Percentiles rank a stretch among this genome's conserved stretches.
Conservation (phyloP, 1,140 invertebrate genomes). For the Tigriopus japonicus region DNA sequence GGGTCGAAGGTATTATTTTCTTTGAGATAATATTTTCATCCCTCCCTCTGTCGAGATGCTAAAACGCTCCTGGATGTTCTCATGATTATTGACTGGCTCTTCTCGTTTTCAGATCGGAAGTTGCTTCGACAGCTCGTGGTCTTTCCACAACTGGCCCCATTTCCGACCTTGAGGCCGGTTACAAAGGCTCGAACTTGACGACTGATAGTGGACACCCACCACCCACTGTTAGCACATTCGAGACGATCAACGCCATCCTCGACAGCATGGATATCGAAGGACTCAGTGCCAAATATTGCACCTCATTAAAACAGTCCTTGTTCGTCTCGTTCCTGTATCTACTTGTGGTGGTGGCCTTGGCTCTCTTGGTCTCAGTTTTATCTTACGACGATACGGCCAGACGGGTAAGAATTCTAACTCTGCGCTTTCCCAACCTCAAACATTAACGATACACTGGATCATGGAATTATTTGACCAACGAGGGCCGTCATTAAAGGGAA, state of each 20-base stretch:
- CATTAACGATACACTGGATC: background rate
- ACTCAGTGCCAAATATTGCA: slow-evolving; percentile 1
- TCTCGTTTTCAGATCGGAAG: no score
- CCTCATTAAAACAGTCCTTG: background rate
- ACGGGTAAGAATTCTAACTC: background rate
- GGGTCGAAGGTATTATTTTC: no score
- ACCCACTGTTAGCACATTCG: no score
- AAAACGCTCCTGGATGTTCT: no score
- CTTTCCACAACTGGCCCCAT: no score
- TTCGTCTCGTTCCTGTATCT: slow-evolving; percentile 1
- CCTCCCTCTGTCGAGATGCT: no score
- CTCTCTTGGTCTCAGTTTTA: background rate
- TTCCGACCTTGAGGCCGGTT: no score
- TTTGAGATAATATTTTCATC: no score
- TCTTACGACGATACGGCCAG: background rate
- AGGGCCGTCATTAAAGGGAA: background rate
- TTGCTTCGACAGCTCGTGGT: no score
- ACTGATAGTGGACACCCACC: no score
- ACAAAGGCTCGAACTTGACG: no score
- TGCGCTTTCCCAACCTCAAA: background rate
- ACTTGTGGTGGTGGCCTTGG: background rate
- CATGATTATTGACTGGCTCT: no score
- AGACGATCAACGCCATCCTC: background rate
- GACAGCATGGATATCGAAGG: slow-evolving; percentile 7
- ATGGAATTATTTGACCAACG: background rate